Percentiles rank a stretch among this genome's conserved stretches.
phyloP scores from a whole-genome alignment of 2,888 invertebrate species.

The Drosophila demipolita region DNA sequence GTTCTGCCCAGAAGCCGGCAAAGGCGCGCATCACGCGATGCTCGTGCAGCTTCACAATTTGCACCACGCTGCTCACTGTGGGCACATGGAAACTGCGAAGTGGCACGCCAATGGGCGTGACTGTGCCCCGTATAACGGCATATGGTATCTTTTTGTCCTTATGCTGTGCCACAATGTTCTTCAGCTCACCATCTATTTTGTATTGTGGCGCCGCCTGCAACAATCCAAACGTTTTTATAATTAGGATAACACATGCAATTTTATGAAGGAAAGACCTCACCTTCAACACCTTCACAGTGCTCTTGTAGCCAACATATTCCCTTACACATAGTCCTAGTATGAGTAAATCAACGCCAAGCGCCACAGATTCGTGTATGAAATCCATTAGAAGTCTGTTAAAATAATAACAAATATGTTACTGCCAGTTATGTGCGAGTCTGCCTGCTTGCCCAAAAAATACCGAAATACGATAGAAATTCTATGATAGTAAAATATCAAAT shows the following conservation, averaged over 20 bases:
- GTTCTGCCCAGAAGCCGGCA: conserved; percentile 95
- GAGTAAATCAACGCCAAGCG: conserved; percentile 90
- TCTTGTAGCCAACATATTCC: conserved; percentile 91
- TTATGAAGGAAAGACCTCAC: conserved; percentile 85
- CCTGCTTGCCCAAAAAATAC: conserved; percentile 9
- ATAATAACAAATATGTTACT: conserved; percentile 24
- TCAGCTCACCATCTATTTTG: conserved; percentile 88
- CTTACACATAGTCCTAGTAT: conserved; percentile 91
- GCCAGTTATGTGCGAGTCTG: conserved; percentile 30
- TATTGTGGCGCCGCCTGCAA: conserved; percentile 89
- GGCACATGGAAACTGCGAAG: conserved; percentile 91
- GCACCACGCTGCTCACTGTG: conserved; percentile 91
- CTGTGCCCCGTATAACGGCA: conserved; percentile 90
- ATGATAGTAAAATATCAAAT: conserved; percentile 27
- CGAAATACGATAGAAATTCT: neutral
- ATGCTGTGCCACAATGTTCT: conserved; percentile 87
- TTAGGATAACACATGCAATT: conserved; percentile 26
- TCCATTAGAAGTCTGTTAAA: conserved; percentile 87
- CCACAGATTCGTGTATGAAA: conserved; percentile 90
- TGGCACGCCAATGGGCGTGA: conserved; percentile 91
- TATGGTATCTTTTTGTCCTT: conserved; percentile 89
- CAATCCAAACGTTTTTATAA: conserved; percentile 12
- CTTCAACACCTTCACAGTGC: conserved; percentile 89
- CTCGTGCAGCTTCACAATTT: conserved; percentile 91
- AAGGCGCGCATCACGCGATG: conserved; percentile 93